A percentile compares a stretch with the other conserved stretches of the same genome.
phyloP scores from a whole-genome alignment of 2,113 vertebrate genomes.

The Pimephales promelas region DNA sequence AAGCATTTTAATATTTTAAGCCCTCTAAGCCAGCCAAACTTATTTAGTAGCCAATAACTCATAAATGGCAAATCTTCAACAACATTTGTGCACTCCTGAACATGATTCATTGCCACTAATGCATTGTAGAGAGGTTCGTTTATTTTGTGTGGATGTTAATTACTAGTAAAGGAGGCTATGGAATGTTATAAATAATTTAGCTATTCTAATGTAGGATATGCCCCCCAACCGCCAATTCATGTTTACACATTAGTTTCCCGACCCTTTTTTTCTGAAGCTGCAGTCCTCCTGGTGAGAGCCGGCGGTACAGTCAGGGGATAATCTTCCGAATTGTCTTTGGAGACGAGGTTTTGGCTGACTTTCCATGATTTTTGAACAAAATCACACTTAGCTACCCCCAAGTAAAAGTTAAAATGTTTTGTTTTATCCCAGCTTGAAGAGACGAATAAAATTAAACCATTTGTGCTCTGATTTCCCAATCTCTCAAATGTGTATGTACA shows the following conservation, averaged over 20 bases:
- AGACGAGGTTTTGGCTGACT: constrained; percentile 59
- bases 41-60: not conserved
- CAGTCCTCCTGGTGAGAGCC: constrained; percentile 59
- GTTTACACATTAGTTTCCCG: constrained; percentile 68
- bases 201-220: constrained; percentile 55
- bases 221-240: constrained; percentile 67
- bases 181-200: constrained; percentile 70
- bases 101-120: constrained; percentile 65
- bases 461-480: no score
- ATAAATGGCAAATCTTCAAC: not conserved
- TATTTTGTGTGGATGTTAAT: constrained; percentile 51
- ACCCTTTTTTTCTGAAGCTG: constrained; percentile 55
- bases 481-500: no score
- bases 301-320: constrained; percentile 59
- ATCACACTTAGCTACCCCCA: not conserved
- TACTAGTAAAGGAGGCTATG: constrained; percentile 53
- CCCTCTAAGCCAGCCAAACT: not conserved
- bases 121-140: constrained; percentile 62
- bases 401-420: not conserved
- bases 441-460: no score
- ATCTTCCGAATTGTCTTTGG: constrained; percentile 50
- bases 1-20: not conserved
- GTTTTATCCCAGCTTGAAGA: no score
- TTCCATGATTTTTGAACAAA: constrained; percentile 26
- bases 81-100: constrained; percentile 43